A percentile compares a stretch with the other conserved stretches of the same genome.
Evolutionary conservation across 2,797 vertebrate species (phyloP).

Genomic region (Semaprochilodus insignis): DNA sequence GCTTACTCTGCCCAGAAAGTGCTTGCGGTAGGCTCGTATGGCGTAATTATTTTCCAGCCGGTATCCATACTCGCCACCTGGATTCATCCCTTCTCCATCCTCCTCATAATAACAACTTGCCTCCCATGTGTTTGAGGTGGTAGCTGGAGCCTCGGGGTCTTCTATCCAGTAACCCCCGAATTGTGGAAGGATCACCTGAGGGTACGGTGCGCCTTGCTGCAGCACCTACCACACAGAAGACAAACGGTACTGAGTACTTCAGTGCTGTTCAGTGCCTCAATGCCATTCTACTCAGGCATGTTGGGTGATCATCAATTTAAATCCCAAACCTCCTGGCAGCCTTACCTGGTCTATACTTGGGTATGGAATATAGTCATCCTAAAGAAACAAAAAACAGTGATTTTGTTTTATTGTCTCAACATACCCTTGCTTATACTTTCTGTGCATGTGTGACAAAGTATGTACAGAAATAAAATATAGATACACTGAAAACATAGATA

Average conservation of each 20-base stretch:
- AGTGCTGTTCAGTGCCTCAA: neutral
- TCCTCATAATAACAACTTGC: constrained; percentile 48
- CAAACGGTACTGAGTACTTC: neutral
- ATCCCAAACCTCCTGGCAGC: constrained; percentile 25
- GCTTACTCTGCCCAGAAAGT: constrained; percentile 91
- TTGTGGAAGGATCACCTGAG: constrained; percentile 90
- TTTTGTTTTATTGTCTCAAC: neutral
- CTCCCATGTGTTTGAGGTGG: constrained; percentile 55
- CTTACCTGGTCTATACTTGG: constrained; percentile 91
- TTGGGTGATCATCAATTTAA: neutral
- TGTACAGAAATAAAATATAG: too few species aligned
- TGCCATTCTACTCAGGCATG: neutral
- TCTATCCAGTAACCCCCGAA: constrained; percentile 97
- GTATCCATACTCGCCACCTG: constrained; percentile 68
- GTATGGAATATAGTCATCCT: constrained; percentile 94
- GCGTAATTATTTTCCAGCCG: constrained; percentile 81
- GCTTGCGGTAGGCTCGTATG: constrained; percentile 87
- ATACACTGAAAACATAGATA: too few species aligned
- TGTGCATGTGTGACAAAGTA: too few species aligned
- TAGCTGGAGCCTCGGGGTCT: constrained; percentile 68
- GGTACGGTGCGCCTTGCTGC: constrained; percentile 84
- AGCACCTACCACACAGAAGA: constrained; percentile 79
- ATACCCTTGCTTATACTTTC: neutral
- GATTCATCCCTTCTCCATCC: constrained; percentile 44
- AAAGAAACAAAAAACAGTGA: constrained; percentile 54